Evolutionary conservation across 1,140 invertebrate species (phyloP).

Genomic region (silkworm (Bombyx mori)): DNA sequence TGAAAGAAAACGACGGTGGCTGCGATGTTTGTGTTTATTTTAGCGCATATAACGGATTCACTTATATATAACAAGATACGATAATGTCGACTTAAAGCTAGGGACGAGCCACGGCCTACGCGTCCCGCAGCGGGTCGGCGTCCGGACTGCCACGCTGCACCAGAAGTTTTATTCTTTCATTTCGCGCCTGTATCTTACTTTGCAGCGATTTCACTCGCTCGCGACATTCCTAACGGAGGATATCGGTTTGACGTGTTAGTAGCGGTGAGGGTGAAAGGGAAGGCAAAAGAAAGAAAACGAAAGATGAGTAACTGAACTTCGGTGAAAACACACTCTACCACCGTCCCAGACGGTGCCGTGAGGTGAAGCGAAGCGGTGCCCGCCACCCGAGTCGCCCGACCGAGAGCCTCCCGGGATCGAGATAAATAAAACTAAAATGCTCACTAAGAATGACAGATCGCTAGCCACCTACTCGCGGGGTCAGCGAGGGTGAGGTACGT

Average conservation of each 20-base stretch:
- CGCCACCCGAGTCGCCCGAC: slow-evolving; percentile 23
- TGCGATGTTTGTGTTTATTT: slow-evolving; percentile 64
- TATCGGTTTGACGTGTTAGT: slow-evolving; percentile 56
- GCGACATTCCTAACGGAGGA: slow-evolving; percentile 80
- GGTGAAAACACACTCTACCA: slow-evolving; percentile 46
- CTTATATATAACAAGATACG: slow-evolving; percentile 52
- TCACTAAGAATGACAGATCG: slow-evolving; percentile 14
- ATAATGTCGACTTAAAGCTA: slow-evolving; percentile 49
- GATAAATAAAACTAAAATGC: slow-evolving; percentile 60
- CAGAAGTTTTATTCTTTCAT: slow-evolving; percentile 89
- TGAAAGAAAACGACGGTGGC: slow-evolving; percentile 59
- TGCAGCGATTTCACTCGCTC: slow-evolving; percentile 88
- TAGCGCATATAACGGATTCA: slow-evolving; percentile 32
- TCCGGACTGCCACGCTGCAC: slow-evolving; percentile 88
- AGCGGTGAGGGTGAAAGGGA: slow-evolving; percentile 48
- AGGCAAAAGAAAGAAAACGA: slow-evolving; percentile 76
- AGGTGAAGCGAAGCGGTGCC: slow-evolving; percentile 28
- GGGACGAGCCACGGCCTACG: slow-evolving; percentile 51
- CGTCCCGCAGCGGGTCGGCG: slow-evolving; percentile 76
- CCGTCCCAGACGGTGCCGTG: slow-evolving; percentile 20
- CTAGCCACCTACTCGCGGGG: slow-evolving; percentile 43
- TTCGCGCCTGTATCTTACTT: slow-evolving; percentile 88
- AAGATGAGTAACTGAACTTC: slow-evolving; percentile 70
- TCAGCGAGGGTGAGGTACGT: slow-evolving; percentile 69
- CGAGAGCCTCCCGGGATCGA: slow-evolving; percentile 28